Base-by-base conservation (phyloP, 2,888 invertebrate genomes). In the Hydropsyche betteni region DNA sequence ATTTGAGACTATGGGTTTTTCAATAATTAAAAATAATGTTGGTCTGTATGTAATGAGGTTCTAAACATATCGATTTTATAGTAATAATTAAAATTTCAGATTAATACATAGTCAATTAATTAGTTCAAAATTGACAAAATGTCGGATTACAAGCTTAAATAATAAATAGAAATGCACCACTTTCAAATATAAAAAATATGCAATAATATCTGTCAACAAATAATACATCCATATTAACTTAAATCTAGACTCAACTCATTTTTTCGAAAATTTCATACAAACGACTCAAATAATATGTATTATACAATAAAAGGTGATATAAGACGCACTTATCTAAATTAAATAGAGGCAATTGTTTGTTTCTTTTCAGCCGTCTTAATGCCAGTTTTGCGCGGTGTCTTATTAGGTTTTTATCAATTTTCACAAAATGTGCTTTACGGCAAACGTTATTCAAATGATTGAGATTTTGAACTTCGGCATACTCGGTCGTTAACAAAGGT, bases 401-500 rank as follows among this genome's bases (percentile, higher is more conserved):
- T 58, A 79, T 80, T 78, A 87, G 79, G 1, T 83, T 80, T 0
- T 84, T 83, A 76, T 82, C 84, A 76, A 83, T 83, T 44, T 80
- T 81, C 0, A 83, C 81, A n/a, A 85, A 85, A 75, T 81, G 83
- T 2, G 85, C 83, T 76, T 83, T 85, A 0, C 82, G 81, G 16
- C 86, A 83, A 69, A 86, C 68, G n/a, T 80, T 81, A 74, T 87
- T 87, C 0, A 87, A 82, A 52, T 83, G 83, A 80, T 87, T 87
- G 80, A 88, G 77, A 36, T 87, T 80, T 79, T 88, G 87, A 12
- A 87, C 81, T 80, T 88, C 87, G 69, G 86, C 85, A 79, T 88
- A 88, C 72, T 84, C 85, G 0, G 83, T 83, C 81, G 86, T 82
- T 0, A 86, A 84, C 4, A 86, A 52, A 38, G 83, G 81, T 58